These are phyloP conservation scores for Trichogramma dendrolimi DNA, from an alignment of 2,888 invertebrate genomes.

Conservation along the genomic window DNA sequence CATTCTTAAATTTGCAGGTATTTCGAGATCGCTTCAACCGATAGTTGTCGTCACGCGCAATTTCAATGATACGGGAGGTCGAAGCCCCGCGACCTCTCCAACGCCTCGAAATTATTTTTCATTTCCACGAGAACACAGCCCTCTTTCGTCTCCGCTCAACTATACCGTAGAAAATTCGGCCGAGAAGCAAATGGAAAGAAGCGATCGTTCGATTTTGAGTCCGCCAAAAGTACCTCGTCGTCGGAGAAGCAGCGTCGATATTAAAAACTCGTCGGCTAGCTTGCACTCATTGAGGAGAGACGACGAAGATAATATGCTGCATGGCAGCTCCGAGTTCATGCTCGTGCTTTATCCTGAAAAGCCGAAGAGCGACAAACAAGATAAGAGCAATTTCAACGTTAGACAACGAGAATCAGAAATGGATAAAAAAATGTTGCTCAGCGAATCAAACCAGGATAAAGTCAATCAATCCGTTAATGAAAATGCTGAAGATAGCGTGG, in stretches of 20 bases:
- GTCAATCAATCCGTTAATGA: not conserved
- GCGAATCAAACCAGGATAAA: not conserved
- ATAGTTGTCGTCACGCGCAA: conserved; percentile 30
- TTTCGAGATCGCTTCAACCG: conserved; percentile 12
- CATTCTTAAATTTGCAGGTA: conserved; percentile 4
- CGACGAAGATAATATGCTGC: conserved; percentile 53
- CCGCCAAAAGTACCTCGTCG: conserved; percentile 7
- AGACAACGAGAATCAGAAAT: no score
- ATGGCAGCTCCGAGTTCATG: conserved; percentile 78
- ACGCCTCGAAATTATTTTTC: conserved; percentile 2
- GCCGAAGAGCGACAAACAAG: no score
- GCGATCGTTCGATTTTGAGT: conserved; percentile 3
- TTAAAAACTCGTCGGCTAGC: not conserved
- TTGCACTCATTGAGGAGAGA: conserved; percentile 25
- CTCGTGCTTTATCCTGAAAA: conserved; percentile 64
- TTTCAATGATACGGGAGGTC: conserved; percentile 35
- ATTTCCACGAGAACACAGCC: conserved; percentile 33
- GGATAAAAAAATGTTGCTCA: no score
- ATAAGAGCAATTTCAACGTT: no score
- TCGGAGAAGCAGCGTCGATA: conserved; percentile 12
- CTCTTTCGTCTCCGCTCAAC: conserved; percentile 34
- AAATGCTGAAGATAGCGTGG: conserved; percentile 13
- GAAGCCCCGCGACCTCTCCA: conserved; percentile 27
- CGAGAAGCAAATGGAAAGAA: conserved; percentile 11
- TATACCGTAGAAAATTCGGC: conserved; percentile 10